Base-by-base conservation (phyloP, 2,888 invertebrate genomes). In the Hedychridium roseum region DNA sequence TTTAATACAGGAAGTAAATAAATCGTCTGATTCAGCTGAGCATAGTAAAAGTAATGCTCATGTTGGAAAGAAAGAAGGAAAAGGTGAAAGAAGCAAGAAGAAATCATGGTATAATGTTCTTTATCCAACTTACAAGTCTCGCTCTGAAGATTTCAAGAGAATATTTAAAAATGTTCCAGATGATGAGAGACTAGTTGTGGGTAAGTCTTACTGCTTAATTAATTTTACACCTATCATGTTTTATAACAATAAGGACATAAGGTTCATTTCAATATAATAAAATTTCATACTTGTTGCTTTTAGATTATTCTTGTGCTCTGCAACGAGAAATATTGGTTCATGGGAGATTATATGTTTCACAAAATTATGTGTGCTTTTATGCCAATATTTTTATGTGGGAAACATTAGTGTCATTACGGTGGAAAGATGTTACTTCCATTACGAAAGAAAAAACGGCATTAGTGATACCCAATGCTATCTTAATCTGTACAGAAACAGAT, bases 301-400 rank as follows among this genome's bases (percentile, higher is more conserved):
- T 80, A 97, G 97, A 97, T 83, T 98, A 97, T 81, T 94, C 97
- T 11, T 97, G 97, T 83, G 97, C 97, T 5, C 83, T 97, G 30
- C 97, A 97, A 79, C 91, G 92, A 74, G 97, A 98, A 78, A 97
- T 98, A 73, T 83, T 98, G 54, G 91, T 93, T 4, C 98, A 98
- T 78, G 98, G 98, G 11, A 87, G 97, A 17, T 84, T 98, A 69
- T 98, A 97, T 82, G 91, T 97, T 36, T 94, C 97, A 0, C 94
- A 94, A 82, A 92, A 92, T 80, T 94, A 92, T 84, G 85, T 97
- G 51, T 97, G 97, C 80, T 98, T 98, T 83, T 92, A 97, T 83
- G 96, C 97, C 15, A 97, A 95, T 80, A 97, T 98, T 74, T 95
- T 98, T 80, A 88, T 94, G 70, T 97, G 96, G 96, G 96, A 97